Conservation (phyloP, 2,888 invertebrate genomes). For the Chromoteleia sp. region DNA sequence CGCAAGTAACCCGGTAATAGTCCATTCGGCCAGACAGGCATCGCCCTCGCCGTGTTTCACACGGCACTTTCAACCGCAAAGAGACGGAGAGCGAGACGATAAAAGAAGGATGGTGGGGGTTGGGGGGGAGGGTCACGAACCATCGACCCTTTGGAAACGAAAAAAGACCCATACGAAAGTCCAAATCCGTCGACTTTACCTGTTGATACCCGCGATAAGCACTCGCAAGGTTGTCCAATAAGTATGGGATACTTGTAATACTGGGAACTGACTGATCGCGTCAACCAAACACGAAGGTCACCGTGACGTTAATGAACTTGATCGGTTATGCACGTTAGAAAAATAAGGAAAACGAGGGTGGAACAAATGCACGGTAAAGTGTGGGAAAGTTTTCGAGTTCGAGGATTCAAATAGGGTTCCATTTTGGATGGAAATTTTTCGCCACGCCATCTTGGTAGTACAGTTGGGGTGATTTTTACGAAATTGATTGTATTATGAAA, state of each 20-base stretch:
- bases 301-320: slow-evolving; percentile 47
- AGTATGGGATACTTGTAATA: slow-evolving; percentile 38
- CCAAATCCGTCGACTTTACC: slow-evolving; percentile 72
- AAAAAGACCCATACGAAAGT: slow-evolving; percentile 17
- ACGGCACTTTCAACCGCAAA: slow-evolving; percentile 7
- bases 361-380: slow-evolving; percentile 2
- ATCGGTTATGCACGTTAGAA: slow-evolving; percentile 17
- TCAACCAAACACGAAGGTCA: slow-evolving; percentile 47
- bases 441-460: no score
- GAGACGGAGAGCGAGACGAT: neutral
- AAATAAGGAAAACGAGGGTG: slow-evolving; percentile 38
- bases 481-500: no score
- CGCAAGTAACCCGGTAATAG: slow-evolving; percentile 43
- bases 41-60: slow-evolving; percentile 21
- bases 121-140: slow-evolving; percentile 14
- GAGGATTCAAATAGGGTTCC: neutral
- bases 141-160: slow-evolving; percentile 31
- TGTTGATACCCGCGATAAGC: slow-evolving; percentile 76
- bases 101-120: neutral
- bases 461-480: no score
- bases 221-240: slow-evolving; percentile 21
- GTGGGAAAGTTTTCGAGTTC: slow-evolving; percentile 19
- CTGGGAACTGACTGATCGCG: slow-evolving; percentile 42
- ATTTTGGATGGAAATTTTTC: no score
- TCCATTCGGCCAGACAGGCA: slow-evolving; percentile 36